A percentile compares a stretch with the other conserved stretches of the same genome.
These are phyloP conservation scores for Amaurobius ferox DNA, from an alignment of 2,888 invertebrate genomes.

Conservation along the genomic window DNA sequence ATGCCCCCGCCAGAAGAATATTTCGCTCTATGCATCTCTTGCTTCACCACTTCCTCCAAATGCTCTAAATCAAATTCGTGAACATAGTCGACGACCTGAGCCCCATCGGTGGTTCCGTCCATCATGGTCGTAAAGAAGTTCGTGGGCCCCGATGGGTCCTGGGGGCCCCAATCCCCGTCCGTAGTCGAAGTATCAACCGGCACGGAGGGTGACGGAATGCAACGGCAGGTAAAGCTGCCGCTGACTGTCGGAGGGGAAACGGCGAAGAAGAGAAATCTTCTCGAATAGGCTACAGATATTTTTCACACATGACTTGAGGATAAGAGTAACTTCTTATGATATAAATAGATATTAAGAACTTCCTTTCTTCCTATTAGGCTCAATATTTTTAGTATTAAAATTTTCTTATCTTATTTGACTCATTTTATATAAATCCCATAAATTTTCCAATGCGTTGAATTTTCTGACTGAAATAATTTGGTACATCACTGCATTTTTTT, in stretches of 20 bases:
- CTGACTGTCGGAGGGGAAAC: neutral
- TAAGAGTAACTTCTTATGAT: too few relatives aligned
- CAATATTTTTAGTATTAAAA: too few relatives aligned
- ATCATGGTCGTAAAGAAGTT: conserved; percentile 40
- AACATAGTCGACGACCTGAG: conserved; percentile 83
- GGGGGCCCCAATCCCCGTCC: conserved; percentile 64
- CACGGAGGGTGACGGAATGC: conserved; percentile 21
- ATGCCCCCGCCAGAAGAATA: conserved; percentile 32
- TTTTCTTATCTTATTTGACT: too few relatives aligned
- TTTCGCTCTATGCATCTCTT: conserved; percentile 81
- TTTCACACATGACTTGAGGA: neutral
- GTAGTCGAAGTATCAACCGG: conserved; percentile 51
- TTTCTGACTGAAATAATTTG: too few relatives aligned
- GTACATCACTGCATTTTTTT: too few relatives aligned
- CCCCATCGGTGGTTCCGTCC: conserved; percentile 34
- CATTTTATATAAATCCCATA: too few relatives aligned
- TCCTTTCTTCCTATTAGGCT: too few relatives aligned
- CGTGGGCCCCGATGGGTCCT: conserved; percentile 57
- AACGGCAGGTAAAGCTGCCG: conserved; percentile 34
- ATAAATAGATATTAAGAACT: too few relatives aligned
- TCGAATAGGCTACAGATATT: neutral
- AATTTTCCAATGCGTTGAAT: too few relatives aligned
- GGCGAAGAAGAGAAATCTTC: neutral
- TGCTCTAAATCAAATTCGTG: conserved; percentile 94
- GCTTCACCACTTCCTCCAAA: conserved; percentile 86